Conservation (phyloP, 2,113 vertebrate genomes). For the Actenoides hombroni region DNA sequence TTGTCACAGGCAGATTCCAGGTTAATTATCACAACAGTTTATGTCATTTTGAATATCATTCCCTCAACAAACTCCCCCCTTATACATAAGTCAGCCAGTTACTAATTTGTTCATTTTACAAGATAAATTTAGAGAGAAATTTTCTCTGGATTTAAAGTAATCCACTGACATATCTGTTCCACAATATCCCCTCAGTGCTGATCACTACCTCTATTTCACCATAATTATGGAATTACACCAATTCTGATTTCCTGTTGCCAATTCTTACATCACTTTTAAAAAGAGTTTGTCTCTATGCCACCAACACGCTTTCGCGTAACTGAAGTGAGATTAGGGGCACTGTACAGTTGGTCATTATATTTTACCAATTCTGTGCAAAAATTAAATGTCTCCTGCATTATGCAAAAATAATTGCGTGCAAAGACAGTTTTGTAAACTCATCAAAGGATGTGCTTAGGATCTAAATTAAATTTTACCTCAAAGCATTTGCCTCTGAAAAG, state of each 20-base stretch:
- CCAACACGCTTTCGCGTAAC: not conserved
- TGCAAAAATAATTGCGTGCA: not conserved
- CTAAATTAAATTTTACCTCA: constrained; percentile 15
- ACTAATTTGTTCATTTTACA: not conserved
- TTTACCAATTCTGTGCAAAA: not conserved
- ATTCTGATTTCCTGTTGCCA: not conserved
- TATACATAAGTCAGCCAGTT: not conserved
- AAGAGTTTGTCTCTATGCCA: not conserved
- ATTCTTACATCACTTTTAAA: not conserved
- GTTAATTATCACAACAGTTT: not conserved
- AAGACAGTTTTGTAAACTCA: not conserved
- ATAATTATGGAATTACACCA: not conserved
- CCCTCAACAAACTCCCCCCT: not conserved
- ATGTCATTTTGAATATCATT: not conserved
- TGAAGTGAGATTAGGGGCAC: not conserved
- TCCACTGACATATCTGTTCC: not conserved
- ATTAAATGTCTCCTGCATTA: not conserved
- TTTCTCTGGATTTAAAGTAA: not conserved
- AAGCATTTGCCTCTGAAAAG: constrained; percentile 2
- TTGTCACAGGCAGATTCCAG: not conserved
- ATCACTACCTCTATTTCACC: not conserved
- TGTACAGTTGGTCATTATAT: not conserved
- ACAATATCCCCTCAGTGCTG: not conserved
- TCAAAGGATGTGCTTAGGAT: not conserved
- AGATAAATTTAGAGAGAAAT: not conserved